Evolutionary conservation across 2,113 vertebrate species (phyloP), one percentile per base, ranked within the genome.

Genomic region (Halcyon malimbica): DNA sequence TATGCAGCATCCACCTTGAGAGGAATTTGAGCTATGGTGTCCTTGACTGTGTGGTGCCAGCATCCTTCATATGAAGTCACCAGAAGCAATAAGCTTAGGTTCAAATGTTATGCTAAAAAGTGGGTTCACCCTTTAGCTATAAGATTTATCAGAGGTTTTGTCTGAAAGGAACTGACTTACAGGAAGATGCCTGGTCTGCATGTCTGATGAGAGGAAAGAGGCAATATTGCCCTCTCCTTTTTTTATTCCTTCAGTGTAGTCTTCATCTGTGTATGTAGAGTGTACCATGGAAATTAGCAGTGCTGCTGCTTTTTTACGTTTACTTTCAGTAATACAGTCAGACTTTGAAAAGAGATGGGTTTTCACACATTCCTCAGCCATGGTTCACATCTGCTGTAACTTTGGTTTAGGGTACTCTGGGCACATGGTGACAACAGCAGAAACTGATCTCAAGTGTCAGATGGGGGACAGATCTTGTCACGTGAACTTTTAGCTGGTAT

Each of bases 51-150:
- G 71, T 71, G 46, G 26, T 96, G 92, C 65, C 94, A 87, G 13
- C 77, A 91, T 96, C 89, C 69, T 91, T 97, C 93, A 75, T 93
- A 60, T 94, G 92, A 95, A 94, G 69, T 97, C 86, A 95, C 65
- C 76, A 81, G 70, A 90, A 89, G 18, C 77, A 82, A 63, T 80
- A 80, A 95, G 50, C 46, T 88, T 37, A 35, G 42, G 90, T 91
- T 95, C 70, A 90, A 91, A 81, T 84, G 83, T 88, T 57, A 6
- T 5, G 29, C 64, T 84, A 33, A 84, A 64, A 70, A 62, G 83
- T n/a, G 37, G 31, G 17, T 62, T 88, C 44, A 37, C 44, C 50
- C 77, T 87, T 51, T 86, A 76, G 76, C 83, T 91, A 46, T 57
- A 79, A 91, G 59, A 95, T 96, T 88, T 94, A 95, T 95, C 70